phyloP scores from a whole-genome alignment of 2,113 vertebrate species.

The Acanthochromis polyacanthus region DNA sequence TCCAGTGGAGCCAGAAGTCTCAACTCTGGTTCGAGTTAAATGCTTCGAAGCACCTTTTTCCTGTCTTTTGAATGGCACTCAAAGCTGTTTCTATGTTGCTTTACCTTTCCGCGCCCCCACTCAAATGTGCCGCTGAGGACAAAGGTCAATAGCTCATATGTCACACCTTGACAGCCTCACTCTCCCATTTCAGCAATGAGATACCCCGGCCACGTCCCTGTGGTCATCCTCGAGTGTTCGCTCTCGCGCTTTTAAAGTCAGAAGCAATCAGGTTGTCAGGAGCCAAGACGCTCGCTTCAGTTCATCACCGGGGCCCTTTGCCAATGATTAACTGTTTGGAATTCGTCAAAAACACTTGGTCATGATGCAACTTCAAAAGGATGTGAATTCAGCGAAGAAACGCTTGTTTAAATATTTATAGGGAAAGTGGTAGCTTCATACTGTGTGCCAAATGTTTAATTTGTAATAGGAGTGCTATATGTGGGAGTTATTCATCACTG shows the following conservation, averaged over 20 bases:
- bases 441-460: slow-evolving; percentile 39
- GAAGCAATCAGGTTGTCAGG: slow-evolving; percentile 49
- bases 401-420: slow-evolving; percentile 60
- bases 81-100: slow-evolving; percentile 28
- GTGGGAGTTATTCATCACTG: slow-evolving; percentile 33
- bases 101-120: slow-evolving; percentile 35
- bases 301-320: slow-evolving; percentile 7
- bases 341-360: neutral
- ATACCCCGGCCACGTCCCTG: slow-evolving; percentile 69
- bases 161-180: slow-evolving; percentile 74
- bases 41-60: neutral
- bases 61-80: slow-evolving; percentile 14
- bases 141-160: slow-evolving; percentile 74
- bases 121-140: slow-evolving; percentile 46
- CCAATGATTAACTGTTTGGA: slow-evolving; percentile 33
- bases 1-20: neutral
- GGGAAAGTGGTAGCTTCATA: slow-evolving; percentile 15
- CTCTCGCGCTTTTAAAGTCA: slow-evolving; percentile 13
- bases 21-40: neutral
- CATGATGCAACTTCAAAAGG: slow-evolving; percentile 6
- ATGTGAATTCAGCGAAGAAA: slow-evolving; percentile 19
- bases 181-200: slow-evolving; percentile 80
- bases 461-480: slow-evolving; percentile 19
- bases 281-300: neutral
- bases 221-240: slow-evolving; percentile 53